A percentile compares a stretch with the other conserved stretches of the same genome.
phyloP scores from a whole-genome alignment of 2,888 invertebrate genomes.

The Pammene fasciana region DNA sequence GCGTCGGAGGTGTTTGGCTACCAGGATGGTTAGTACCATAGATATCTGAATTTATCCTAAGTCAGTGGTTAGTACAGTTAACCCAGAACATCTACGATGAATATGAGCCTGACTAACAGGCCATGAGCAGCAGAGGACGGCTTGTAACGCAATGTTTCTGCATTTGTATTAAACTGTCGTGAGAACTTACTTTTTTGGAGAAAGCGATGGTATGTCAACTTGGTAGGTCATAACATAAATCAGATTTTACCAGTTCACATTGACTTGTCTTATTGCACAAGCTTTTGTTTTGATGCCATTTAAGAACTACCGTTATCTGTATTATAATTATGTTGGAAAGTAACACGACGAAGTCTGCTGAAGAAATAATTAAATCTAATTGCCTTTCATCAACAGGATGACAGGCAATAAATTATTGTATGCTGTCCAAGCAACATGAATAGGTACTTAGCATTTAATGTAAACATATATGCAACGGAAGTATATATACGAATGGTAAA shows the following conservation, averaged over 20 bases:
- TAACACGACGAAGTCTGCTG: neutral
- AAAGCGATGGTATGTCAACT: no score
- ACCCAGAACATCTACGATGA: constrained; percentile 92
- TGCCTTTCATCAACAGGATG: neutral
- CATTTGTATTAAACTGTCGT: no score
- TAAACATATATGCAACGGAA: neutral
- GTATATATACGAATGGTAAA: constrained; percentile 1
- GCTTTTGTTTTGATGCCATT: no score
- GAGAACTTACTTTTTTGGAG: no score
- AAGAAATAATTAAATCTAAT: neutral
- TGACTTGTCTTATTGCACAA: no score
- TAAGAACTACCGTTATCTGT: no score
- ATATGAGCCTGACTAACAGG: constrained; percentile 92
- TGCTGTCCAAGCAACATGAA: neutral
- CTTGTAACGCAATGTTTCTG: constrained; percentile 65
- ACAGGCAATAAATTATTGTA: constrained; percentile 1
- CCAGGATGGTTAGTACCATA: constrained; percentile 65
- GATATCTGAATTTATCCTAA: no score
- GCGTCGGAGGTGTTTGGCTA: constrained; percentile 94
- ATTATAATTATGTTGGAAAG: neutral
- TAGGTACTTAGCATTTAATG: neutral
- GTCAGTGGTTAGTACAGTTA: no score
- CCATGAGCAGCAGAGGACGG: constrained; percentile 92
- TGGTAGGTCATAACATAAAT: no score
- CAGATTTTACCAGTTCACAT: no score